Conservation (phyloP, 2,797 vertebrate genomes). For the Esox lucius region DNA sequence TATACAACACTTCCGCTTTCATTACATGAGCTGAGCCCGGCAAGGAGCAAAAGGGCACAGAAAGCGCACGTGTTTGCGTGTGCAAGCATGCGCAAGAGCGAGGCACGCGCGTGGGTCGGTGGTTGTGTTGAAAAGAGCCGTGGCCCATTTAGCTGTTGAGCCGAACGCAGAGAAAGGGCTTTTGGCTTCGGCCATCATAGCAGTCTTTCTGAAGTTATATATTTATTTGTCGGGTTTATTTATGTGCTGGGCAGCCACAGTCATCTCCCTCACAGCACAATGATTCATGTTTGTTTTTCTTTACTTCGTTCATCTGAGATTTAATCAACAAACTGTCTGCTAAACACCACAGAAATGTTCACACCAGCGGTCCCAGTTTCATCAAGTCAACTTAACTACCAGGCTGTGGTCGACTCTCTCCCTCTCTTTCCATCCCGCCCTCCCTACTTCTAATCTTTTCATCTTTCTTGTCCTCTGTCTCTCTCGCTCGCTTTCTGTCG, state of each 20-base stretch:
- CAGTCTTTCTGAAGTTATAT: conserved; percentile 58
- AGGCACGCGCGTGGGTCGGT: conserved; percentile 67
- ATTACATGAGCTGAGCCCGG: conserved; percentile 47
- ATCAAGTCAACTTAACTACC: conserved; percentile 46
- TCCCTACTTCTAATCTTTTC: too few relatives aligned
- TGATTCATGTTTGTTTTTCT: conserved; percentile 73
- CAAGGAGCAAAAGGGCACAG: conserved; percentile 11
- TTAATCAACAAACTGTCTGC: conserved; percentile 50
- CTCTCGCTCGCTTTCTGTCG: neutral
- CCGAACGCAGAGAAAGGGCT: conserved; percentile 69
- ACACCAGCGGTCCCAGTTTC: conserved; percentile 52
- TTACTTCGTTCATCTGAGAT: conserved; percentile 58
- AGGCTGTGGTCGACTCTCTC: neutral
- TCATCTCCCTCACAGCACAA: conserved; percentile 65
- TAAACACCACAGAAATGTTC: conserved; percentile 57
- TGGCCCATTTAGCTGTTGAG: conserved; percentile 68
- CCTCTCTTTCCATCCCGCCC: conserved; percentile 40
- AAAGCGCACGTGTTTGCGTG: conserved; percentile 8
- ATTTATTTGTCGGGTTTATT: conserved; percentile 59
- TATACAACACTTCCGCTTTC: conserved; percentile 40
- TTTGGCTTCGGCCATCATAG: conserved; percentile 61
- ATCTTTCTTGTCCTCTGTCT: neutral
- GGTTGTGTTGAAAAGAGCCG: conserved; percentile 68
- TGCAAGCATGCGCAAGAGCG: neutral
- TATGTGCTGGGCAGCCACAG: conserved; percentile 70